Evolutionary conservation across 1,140 invertebrate genomes (phyloP).

Genomic region (Lordiphosa mommai): DNA sequence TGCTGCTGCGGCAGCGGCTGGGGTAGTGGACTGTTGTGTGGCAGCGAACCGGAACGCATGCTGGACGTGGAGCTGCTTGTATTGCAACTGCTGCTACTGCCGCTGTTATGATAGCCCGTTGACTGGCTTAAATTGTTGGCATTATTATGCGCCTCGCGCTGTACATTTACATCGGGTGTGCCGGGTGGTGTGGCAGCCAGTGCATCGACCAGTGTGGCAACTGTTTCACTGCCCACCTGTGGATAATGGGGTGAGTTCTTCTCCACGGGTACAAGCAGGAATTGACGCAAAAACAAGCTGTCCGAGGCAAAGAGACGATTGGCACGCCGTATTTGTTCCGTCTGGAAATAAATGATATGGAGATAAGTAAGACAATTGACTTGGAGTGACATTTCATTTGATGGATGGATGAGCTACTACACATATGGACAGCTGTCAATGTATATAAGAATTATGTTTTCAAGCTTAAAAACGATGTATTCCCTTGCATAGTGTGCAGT

Average conservation of each 20-base stretch:
- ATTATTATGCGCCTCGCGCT: conserved; percentile 56
- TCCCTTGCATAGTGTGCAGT: no score
- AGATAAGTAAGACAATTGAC: no score
- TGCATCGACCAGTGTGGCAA: conserved; percentile 39
- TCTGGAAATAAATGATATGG: conserved; percentile 81
- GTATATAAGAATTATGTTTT: no score
- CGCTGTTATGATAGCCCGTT: conserved; percentile 14
- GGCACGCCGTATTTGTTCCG: conserved; percentile 92
- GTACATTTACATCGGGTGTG: conserved; percentile 59
- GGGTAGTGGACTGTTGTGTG: conserved; percentile 9
- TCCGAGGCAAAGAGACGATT: conserved; percentile 94
- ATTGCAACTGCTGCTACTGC: conserved; percentile 53
- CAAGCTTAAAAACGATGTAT: no score
- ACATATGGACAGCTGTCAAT: conserved; percentile 1
- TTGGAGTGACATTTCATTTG: no score
- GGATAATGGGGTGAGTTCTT: conserved; percentile 83
- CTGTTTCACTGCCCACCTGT: conserved; percentile 64
- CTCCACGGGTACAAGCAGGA: conserved; percentile 89
- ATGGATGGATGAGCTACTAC: not conserved
- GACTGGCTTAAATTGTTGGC: conserved; percentile 48
- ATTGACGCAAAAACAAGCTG: conserved; percentile 91
- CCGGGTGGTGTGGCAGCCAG: conserved; percentile 50
- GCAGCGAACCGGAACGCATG: conserved; percentile 36
- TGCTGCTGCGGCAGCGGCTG: conserved; percentile 6
- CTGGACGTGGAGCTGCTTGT: conserved; percentile 37